Evolutionary conservation across 2,888 invertebrate genomes (phyloP).

Genomic region (Eumerus sabulonum): DNA sequence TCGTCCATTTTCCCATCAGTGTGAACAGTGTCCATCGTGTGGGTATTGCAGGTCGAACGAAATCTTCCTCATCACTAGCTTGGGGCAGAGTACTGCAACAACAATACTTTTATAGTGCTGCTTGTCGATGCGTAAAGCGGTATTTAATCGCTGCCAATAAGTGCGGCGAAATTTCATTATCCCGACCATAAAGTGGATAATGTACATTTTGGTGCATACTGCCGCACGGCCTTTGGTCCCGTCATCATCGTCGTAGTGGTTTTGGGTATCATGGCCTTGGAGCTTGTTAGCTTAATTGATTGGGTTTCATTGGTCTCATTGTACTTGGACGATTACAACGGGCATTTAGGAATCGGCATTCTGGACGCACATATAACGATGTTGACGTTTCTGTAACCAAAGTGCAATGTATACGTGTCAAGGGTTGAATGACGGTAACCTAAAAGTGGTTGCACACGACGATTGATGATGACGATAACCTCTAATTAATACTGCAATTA

Average conservation of each 20-base stretch:
- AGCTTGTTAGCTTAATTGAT: slow-evolving; percentile 48
- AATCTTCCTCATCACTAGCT: not conserved
- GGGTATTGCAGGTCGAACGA: slow-evolving; percentile 19
- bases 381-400: too few species aligned
- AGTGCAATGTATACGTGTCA: too few species aligned
- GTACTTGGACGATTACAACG: not conserved
- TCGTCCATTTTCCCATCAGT: too few species aligned
- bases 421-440: too few species aligned
- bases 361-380: too few species aligned
- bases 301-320: slow-evolving; percentile 7
- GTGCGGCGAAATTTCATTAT: slow-evolving; percentile 58
- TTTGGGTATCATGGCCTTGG: slow-evolving; percentile 4
- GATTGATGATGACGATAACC: too few species aligned
- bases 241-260: slow-evolving; percentile 6
- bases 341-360: too few species aligned
- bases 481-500: too few species aligned
- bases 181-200: slow-evolving; percentile 46
- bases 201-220: slow-evolving; percentile 15
- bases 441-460: too few species aligned
- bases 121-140: slow-evolving; percentile 22
- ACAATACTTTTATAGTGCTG: slow-evolving; percentile 1
- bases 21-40: slow-evolving; percentile 10
- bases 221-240: not conserved
- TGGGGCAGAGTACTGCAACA: not conserved
- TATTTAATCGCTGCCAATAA: slow-evolving; percentile 56